Evolutionary conservation across 2,797 vertebrate species (phyloP).

Genomic region (Clamator glandarius): DNA sequence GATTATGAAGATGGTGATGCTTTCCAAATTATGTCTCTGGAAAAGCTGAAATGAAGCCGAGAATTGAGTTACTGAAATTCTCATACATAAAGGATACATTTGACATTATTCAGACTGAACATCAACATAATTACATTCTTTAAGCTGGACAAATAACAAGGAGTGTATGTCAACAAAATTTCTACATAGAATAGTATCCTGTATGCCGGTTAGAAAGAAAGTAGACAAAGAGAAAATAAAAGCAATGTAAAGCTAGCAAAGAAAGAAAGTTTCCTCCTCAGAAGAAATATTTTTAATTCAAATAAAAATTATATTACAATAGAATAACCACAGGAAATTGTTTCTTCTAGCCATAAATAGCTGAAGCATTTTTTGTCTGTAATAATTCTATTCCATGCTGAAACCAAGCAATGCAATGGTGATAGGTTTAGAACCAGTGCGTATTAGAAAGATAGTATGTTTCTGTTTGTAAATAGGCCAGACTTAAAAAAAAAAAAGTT

Average conservation of each 20-base stretch:
- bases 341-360: neutral
- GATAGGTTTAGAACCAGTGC: neutral
- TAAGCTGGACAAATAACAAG: neutral
- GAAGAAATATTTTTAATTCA: neutral
- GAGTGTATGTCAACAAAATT: neutral
- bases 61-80: neutral
- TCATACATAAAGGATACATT: neutral
- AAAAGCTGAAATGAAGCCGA: neutral
- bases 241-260: neutral
- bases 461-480: neutral
- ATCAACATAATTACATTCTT: neutral
- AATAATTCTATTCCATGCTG: neutral
- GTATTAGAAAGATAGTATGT: neutral
- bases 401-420: neutral
- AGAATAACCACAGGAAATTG: neutral
- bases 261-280: neutral
- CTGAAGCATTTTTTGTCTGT: neutral
- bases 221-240: neutral
- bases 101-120: neutral
- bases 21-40: neutral
- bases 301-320: neutral
- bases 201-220: neutral
- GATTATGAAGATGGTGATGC: neutral
- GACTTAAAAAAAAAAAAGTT: neutral
- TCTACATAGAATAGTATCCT: neutral